A percentile compares a stretch with the other conserved stretches of the same genome.
Evolutionary conservation across 2,113 vertebrate species (phyloP).

Genomic region (Podilymbus podiceps): DNA sequence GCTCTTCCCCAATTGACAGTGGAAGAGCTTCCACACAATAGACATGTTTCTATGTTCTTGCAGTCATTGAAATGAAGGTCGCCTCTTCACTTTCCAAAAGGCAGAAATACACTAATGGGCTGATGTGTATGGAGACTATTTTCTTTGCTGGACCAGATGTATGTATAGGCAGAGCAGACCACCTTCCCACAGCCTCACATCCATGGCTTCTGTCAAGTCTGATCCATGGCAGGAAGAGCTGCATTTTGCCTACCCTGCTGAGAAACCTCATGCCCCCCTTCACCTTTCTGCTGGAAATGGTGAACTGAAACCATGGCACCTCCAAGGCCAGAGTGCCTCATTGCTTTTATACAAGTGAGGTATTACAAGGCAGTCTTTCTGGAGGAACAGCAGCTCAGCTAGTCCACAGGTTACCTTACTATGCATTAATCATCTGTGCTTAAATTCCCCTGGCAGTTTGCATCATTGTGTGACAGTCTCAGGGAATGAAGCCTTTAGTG

Average conservation of each 20-base stretch:
- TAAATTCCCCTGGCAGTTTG: not conserved
- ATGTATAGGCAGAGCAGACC: not conserved
- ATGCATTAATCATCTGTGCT: not conserved
- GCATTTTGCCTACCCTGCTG: not conserved
- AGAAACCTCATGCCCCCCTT: not conserved
- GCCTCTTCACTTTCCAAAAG: not conserved
- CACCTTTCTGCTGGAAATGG: not conserved
- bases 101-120: not conserved
- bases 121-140: not conserved
- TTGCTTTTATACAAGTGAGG: not conserved
- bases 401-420: not conserved
- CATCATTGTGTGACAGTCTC: not conserved
- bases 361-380: not conserved
- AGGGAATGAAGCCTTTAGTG: not conserved
- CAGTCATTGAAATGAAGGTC: not conserved
- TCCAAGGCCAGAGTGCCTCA: not conserved
- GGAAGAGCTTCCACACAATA: not conserved
- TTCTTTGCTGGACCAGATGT: not conserved
- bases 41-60: not conserved
- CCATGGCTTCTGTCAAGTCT: fast-evolving
- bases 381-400: not conserved
- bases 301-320: not conserved
- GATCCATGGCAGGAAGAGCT: not conserved
- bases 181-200: not conserved
- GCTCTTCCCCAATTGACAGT: not conserved